These are phyloP conservation scores for Thera britannica DNA, from an alignment of 2,888 invertebrate species.

Conservation along the genomic window DNA sequence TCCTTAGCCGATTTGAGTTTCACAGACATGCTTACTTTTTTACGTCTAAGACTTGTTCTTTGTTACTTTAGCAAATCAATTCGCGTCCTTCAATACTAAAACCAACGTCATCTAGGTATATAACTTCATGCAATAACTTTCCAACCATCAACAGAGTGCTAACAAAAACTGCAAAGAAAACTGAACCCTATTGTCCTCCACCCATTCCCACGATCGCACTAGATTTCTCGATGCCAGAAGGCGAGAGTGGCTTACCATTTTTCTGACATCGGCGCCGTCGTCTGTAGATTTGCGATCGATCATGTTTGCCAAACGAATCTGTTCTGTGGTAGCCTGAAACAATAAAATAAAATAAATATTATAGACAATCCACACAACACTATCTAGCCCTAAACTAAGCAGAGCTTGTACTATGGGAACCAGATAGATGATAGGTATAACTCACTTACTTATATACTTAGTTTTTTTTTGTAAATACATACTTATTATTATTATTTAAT, in stretches of 20 bases:
- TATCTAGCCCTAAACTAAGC: no score
- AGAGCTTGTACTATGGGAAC: no score
- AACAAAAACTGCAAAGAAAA: conserved; percentile 20
- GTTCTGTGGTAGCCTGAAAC: conserved; percentile 91
- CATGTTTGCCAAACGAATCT: conserved; percentile 93
- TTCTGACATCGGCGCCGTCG: conserved; percentile 86
- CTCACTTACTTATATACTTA: no score
- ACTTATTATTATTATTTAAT: no score
- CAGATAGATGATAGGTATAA: no score
- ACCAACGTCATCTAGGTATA: background rate
- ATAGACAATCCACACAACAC: background rate
- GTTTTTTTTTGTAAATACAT: no score
- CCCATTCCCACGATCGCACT: conserved; percentile 25
- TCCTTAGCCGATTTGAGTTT: no score
- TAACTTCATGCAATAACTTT: conserved; percentile 5
- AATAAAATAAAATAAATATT: background rate
- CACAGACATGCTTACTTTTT: no score
- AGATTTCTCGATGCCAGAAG: conserved; percentile 10
- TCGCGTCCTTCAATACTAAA: no score
- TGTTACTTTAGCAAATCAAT: no score
- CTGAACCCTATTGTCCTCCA: conserved; percentile 22
- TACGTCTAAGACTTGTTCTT: no score
- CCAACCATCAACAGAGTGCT: background rate
- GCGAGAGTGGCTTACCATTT: conserved; percentile 73
- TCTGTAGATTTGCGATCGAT: conserved; percentile 87